A percentile compares a stretch with the other conserved stretches of the same genome.
These are phyloP conservation scores for Latrodectus elegans DNA, from an alignment of 2,888 invertebrate genomes.

Conservation along the genomic window DNA sequence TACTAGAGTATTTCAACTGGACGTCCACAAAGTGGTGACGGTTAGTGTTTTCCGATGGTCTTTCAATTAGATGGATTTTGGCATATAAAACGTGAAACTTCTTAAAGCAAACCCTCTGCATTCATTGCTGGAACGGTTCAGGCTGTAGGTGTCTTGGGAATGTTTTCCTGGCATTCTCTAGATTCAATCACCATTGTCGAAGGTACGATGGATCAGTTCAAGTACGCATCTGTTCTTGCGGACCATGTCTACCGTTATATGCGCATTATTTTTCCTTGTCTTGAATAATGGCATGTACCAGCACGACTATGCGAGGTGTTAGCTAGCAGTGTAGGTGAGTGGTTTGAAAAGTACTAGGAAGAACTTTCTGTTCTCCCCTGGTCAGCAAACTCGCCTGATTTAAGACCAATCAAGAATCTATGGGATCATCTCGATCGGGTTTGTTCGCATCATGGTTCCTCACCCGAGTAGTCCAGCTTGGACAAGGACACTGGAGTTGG, in stretches of 20 bases:
- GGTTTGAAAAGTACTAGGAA: conserved; percentile 2
- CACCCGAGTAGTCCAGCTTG: not conserved
- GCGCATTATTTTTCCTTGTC: not conserved
- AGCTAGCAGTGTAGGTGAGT: not conserved
- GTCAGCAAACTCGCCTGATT: not conserved
- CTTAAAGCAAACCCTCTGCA: not conserved
- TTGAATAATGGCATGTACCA: not conserved
- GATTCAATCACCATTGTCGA: not conserved
- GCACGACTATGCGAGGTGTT: not conserved
- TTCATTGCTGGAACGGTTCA: not conserved
- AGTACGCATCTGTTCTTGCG: conserved; percentile 5
- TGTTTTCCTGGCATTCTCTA: not conserved
- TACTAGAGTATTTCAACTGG: not conserved
- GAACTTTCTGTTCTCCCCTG: not conserved
- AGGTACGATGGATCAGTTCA: too few relatives aligned
- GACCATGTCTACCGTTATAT: not conserved
- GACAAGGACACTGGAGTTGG: not conserved
- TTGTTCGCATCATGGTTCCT: not conserved
- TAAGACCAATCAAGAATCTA: not conserved
- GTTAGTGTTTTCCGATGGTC: not conserved
- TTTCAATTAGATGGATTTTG: not conserved
- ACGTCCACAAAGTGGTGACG: not conserved
- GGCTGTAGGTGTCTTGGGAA: not conserved
- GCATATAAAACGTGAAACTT: not conserved
- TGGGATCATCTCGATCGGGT: not conserved